phyloP scores from a whole-genome alignment of 2,113 vertebrate species.

The Paradisaea rubra region DNA sequence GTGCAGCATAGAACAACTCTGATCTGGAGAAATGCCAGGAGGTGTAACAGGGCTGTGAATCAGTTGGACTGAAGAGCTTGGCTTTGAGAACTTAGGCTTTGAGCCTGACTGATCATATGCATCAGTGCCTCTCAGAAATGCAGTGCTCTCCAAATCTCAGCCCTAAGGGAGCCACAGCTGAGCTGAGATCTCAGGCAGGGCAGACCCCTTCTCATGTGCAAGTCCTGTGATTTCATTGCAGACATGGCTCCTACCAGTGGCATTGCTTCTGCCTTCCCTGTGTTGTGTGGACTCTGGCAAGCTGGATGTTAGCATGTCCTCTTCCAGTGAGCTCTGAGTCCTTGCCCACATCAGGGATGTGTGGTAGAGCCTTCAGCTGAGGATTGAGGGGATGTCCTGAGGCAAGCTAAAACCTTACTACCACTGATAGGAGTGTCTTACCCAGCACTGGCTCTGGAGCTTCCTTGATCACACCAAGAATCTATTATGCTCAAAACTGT shows the following conservation, averaged over 20 bases:
- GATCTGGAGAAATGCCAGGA: not conserved
- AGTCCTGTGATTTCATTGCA: not conserved
- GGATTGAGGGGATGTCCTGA: not conserved
- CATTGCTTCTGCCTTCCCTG: not conserved
- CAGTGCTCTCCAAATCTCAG: not conserved
- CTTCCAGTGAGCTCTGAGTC: not conserved
- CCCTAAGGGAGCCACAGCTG: not conserved
- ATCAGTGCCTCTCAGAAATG: slow-evolving; percentile 14
- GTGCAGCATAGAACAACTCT: not conserved
- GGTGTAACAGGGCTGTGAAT: not conserved
- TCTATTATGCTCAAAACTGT: not conserved
- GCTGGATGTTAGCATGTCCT: not conserved
- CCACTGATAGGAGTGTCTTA: not conserved
- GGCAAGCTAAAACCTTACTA: not conserved
- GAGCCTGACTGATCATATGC: not conserved
- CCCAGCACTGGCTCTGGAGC: not conserved
- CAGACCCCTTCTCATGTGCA: not conserved
- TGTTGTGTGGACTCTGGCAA: not conserved
- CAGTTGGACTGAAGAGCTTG: not conserved
- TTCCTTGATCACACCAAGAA: not conserved
- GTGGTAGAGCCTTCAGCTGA: not conserved
- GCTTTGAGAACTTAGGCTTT: not conserved
- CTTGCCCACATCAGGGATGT: not conserved
- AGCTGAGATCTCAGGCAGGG: not conserved
- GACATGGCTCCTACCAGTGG: not conserved